These are phyloP conservation scores for Pseudorhiza aurosa DNA, from an alignment of 30 jellyfish, hydroid and myxozoan genomes.

Conservation along the genomic window DNA sequence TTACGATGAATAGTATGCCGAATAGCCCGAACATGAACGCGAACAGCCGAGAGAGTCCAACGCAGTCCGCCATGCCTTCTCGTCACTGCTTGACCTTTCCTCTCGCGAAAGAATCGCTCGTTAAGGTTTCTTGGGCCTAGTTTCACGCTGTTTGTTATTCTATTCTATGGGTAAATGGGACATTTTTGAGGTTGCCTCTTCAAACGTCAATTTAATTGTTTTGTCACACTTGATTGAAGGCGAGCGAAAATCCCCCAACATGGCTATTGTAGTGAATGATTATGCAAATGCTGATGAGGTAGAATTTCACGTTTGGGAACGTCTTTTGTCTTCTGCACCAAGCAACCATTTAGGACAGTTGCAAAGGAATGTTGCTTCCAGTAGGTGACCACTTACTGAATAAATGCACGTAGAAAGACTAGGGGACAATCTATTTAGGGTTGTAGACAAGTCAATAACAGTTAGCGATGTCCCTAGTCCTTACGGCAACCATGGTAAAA, in stretches of 20 bases:
- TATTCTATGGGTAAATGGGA: too few relatives aligned
- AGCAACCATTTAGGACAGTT: not conserved
- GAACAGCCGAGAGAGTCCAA: constrained; percentile 57
- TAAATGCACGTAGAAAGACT: too few relatives aligned
- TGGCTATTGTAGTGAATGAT: not conserved
- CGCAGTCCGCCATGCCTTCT: constrained; percentile 62
- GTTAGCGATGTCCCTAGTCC: too few relatives aligned
- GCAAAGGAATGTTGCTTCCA: not conserved
- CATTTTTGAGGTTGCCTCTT: not conserved
- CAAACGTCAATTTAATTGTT: not conserved
- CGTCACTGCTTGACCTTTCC: not conserved
- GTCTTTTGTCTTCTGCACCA: not conserved
- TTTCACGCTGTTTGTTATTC: too few relatives aligned
- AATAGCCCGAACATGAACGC: constrained; percentile 77
- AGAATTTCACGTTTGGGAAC: not conserved
- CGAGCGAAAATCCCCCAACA: not conserved
- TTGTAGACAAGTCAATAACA: too few relatives aligned
- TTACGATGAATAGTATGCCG: constrained; percentile 61
- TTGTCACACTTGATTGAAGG: not conserved
- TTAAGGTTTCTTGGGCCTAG: too few relatives aligned
- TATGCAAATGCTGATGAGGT: not conserved
- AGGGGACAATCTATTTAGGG: too few relatives aligned
- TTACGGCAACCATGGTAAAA: too few relatives aligned
- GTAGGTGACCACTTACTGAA: too few relatives aligned
- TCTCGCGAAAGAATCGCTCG: too few relatives aligned